Evolutionary conservation across 2,888 invertebrate genomes (phyloP), one percentile per base, ranked within the genome.

Genomic region (Stictocephala bisonia): DNA sequence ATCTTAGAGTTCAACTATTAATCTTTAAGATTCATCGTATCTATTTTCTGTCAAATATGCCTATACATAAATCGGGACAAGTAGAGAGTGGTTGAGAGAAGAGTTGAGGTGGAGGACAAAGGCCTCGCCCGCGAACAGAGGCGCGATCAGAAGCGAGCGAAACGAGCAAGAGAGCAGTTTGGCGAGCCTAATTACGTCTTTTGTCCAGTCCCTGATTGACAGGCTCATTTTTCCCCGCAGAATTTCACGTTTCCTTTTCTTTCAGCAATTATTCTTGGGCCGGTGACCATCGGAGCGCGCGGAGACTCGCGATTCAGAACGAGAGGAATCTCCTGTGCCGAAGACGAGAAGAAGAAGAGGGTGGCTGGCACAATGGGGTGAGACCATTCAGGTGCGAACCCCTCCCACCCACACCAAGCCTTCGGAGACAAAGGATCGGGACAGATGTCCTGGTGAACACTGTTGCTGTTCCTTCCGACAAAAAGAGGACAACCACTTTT

Each of bases 201-300:
- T 60, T 60, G 60, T 60, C 31, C 60, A 29, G 22, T n/a, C 18
- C 22, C 31, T 60, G 60, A 60, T 60, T 60, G 60, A 60, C 60
- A 60, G 60, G 60, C 60, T 60, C 60, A 35, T 60, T 60, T 60
- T 60, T n/a, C 31, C 60, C 35, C 40, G 60, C 35, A 35, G 60
- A 69, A 69, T 69, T 69, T 69, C 69, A 53, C 69, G 56, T 53
- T 69, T 60, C 60, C 69, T 53, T 69, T 69, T 69, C 69, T 69
- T 69, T 53, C 51, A 69, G 53, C 69, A 69, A 69, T 69, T 69
- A 69, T 51, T 22, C 53, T 48, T 53, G 69, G 69, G 31, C 31
- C 35, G 51, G 18, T 51, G 69, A 40, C 24, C 69, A 69, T 20
- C 40, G 40, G 69, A 40, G 53, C 69, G 69, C 31, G 69, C 35